Base-by-base conservation (phyloP, 2,113 vertebrate genomes). In the Gavialis gangeticus region DNA sequence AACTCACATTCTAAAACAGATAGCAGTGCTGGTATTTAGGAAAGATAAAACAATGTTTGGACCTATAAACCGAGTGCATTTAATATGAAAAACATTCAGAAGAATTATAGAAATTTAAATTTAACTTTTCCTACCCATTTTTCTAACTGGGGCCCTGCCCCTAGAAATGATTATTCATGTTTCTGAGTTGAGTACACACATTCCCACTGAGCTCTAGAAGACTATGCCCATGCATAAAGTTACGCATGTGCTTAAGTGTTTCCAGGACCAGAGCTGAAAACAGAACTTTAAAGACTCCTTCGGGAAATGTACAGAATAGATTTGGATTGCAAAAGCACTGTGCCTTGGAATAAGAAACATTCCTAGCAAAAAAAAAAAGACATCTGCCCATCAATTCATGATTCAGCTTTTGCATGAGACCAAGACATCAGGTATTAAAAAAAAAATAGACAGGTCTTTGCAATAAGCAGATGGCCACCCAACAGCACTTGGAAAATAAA, bases 391-490 rank as follows among this genome's bases (percentile, higher is more conserved):
- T 94, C 92, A 77, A 7, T 94, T 85, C 84, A 67, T 55, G 69
- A 77, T 10, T 56, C 82, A 78, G 84, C 55, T 22, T 92, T 92
- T 83, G 62, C 81, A 27, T 25, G 82, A 95, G 89, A 63, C 16
- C 3, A 10, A 46, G 90, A 91, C 64, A 27, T 92, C 94, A 97
- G 96, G 96, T 97, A 90, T 95, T 77, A 90, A 86, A 89, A 91
- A 30, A 76, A 82, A 96, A 91, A 79, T 30, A 95, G 96, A 87
- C 97, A 97, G 96, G 94, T 96, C 80, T 69, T 96, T 60, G 81
- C 85, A 97, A 96, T 92, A 94, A 97, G 90, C 89, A 97, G 96
- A 97, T 96, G 95, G 95, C 95, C 90, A 73, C 87, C 91, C 95
- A 54, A 78, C 91, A 93, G 56, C 85, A 92, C 87, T 95, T 88